A percentile compares a stretch with the other conserved stretches of the same genome.
Conservation (phyloP, 1,140 invertebrate genomes). For the Cherax quadricarinatus region DNA sequence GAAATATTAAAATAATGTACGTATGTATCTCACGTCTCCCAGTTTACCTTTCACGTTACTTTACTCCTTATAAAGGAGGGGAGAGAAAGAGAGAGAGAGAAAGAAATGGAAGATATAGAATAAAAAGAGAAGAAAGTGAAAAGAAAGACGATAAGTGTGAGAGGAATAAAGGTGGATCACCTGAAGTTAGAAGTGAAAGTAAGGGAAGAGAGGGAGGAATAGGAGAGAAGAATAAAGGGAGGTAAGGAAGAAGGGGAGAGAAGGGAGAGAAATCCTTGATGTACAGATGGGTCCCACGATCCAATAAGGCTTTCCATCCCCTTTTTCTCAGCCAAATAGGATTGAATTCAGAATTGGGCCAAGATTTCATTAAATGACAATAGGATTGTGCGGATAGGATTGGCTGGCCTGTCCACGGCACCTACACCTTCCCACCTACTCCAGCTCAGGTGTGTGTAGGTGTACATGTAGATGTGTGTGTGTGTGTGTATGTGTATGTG, state of each 20-base stretch:
- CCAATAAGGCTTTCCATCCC: conserved; percentile 56
- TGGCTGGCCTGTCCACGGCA: conserved; percentile 23
- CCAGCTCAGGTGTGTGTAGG: not conserved
- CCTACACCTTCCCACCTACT: conserved; percentile 38
- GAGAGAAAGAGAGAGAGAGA: not conserved
- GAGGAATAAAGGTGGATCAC: not conserved
- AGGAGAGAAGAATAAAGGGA: not conserved
- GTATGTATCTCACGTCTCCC: no score
- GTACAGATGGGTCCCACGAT: conserved; percentile 13
- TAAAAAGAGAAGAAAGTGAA: not conserved
- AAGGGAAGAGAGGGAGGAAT: not conserved
- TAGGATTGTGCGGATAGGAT: conserved; percentile 54
- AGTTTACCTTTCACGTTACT: no score
- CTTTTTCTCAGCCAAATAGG: conserved; percentile 60
- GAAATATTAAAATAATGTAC: no score
- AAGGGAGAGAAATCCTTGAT: not conserved
- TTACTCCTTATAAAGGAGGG: no score
- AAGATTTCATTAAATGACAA: conserved; percentile 62
- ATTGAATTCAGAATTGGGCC: conserved; percentile 59
- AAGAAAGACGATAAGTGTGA: not conserved
- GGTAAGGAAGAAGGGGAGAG: not conserved
- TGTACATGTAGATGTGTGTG: not conserved
- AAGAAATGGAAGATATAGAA: not conserved
- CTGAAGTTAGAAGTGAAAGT: not conserved
- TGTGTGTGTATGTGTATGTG: not conserved